Evolutionary conservation across 2,888 invertebrate genomes (phyloP), one percentile per base, ranked within the genome.

Genomic region (Pocota personata): DNA sequence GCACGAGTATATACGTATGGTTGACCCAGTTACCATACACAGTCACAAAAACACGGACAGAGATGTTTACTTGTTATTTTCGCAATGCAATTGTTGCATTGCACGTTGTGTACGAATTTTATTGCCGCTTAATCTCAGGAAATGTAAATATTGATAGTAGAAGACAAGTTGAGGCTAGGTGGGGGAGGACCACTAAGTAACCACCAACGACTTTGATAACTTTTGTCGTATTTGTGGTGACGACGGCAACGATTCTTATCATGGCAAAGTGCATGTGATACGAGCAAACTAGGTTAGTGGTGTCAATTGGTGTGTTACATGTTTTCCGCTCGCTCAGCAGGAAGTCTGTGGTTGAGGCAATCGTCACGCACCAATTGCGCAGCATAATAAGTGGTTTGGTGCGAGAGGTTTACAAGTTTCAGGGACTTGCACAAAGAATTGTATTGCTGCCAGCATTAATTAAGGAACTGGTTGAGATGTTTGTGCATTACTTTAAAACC

Each of bases 311-410:
- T 69, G 48, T 73, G 48, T 66, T 72, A 55, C 60, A 64, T 52
- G 76, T 69, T 75, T 80, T 64, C 71, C 76, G 71, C 76, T 48
- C 14, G 4, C 32, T 55, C 30, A 52, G 40, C 75, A 66, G 86
- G 86, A 82, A 86, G 77, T 76, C 67, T 76, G 84, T 55, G 82
- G 80, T 86, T 55, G 66, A 7, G 27, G 66, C 55, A 46, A 71
- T 72, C 71, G 86, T 82, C 86, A 86, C 82, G 82, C 86, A 72
- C 66, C 71, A 86, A 73, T 76, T 80, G 43, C 46, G 7, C 30
- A 16, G 48, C 55, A 35, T 40, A 83, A 16, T 69, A 62, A 67
- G 32, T 40, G 6, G 27, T 19, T 75, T 57, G 21, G 27, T 55
- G 62, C 24, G 52, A 37, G 43, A 30, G 3, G 21, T 24, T 52